These are phyloP conservation scores for Pedetes capensis DNA, from an alignment of 2,113 vertebrate species.

Conservation along the genomic window DNA sequence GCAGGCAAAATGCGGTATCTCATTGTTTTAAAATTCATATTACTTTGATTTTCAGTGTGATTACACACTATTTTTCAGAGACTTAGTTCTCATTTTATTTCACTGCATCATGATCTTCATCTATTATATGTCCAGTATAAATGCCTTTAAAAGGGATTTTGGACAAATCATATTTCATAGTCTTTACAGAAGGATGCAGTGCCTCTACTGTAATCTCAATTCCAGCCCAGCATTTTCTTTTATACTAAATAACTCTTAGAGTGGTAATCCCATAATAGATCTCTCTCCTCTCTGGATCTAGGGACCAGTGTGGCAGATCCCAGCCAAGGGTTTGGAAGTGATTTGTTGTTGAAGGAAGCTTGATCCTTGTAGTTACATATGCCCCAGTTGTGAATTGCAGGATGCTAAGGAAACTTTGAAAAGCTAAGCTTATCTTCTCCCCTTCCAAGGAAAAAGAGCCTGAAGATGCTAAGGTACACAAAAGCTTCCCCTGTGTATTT, in stretches of 20 bases:
- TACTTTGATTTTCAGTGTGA: not conserved
- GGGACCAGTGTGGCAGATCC: not conserved
- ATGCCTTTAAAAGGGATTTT: not conserved
- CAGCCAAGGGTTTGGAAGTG: not conserved
- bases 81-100: not conserved
- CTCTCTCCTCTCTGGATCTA: not conserved
- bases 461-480: not conserved
- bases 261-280: not conserved
- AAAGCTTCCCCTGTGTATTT: not conserved
- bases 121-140: not conserved
- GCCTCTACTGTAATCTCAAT: not conserved
- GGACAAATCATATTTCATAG: not conserved
- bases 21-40: not conserved
- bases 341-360: not conserved
- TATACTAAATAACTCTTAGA: not conserved
- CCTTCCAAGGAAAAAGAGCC: not conserved
- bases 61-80: not conserved
- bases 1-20: not conserved
- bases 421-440: not conserved
- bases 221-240: not conserved
- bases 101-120: not conserved
- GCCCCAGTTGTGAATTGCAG: not conserved
- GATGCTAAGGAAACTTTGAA: not conserved
- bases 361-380: not conserved
- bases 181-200: not conserved